These are phyloP conservation scores for Spialia ferax DNA, from an alignment of 2,888 invertebrate species.

Conservation along the genomic window DNA sequence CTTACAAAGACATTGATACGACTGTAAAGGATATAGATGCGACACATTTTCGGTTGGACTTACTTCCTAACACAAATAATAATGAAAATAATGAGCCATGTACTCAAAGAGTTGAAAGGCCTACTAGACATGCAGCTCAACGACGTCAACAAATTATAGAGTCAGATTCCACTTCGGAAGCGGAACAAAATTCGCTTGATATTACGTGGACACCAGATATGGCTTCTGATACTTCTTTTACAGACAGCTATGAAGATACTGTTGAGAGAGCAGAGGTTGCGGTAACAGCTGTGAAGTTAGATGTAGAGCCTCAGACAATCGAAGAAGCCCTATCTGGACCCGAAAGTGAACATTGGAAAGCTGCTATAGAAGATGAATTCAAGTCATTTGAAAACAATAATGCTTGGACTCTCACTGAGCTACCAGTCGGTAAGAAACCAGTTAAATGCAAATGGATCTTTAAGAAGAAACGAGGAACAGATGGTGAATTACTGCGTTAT, in stretches of 20 bases:
- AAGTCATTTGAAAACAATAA: conserved; percentile 43
- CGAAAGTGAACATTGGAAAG: conserved; percentile 43
- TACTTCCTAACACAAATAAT: not conserved
- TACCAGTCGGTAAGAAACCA: conserved; percentile 1
- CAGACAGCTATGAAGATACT: conserved; percentile 17
- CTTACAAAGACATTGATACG: conserved; percentile 11
- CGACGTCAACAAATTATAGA: not conserved
- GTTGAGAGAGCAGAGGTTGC: conserved; percentile 1
- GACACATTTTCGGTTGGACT: not conserved
- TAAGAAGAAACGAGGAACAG: not conserved
- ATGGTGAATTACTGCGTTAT: not conserved
- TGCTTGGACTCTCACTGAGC: conserved; percentile 41
- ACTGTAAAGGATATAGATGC: not conserved
- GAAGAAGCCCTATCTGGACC: conserved; percentile 42
- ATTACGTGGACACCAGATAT: conserved; percentile 23
- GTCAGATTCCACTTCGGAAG: not conserved
- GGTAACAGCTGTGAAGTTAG: not conserved
- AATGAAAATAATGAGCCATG: not conserved
- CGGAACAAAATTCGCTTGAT: conserved; percentile 18
- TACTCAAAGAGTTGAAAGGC: not conserved
- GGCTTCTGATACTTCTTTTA: conserved; percentile 5
- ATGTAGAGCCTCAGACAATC: not conserved
- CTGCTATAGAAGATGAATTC: conserved; percentile 42
- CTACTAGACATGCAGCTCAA: conserved; percentile 2
- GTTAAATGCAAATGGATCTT: conserved; percentile 5